A percentile compares a stretch with the other conserved stretches of the same genome.
These are phyloP conservation scores for Atherinomorus stipes DNA, from an alignment of 2,113 vertebrate genomes.

Conservation along the genomic window DNA sequence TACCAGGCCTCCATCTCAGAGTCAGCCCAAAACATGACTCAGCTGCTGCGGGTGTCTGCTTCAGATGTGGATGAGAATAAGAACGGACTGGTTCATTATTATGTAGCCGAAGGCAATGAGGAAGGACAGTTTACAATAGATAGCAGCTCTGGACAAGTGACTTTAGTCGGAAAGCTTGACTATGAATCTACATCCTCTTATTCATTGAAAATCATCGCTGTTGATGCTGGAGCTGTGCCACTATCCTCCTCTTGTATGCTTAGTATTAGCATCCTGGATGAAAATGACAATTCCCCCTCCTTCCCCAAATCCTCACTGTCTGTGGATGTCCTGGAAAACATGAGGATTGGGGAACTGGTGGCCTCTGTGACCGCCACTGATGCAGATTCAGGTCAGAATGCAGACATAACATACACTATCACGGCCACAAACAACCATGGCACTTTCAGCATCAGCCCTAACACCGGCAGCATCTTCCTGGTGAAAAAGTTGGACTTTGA, in stretches of 20 bases:
- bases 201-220: conserved; percentile 90
- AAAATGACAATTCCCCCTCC: conserved; percentile 95
- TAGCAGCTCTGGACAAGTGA: conserved; percentile 89
- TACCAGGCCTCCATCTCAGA: conserved; percentile 97
- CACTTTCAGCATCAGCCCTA: conserved; percentile 96
- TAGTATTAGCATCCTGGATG: conserved; percentile 92
- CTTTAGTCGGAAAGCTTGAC: conserved; percentile 92
- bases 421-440: conserved; percentile 93
- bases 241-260: conserved; percentile 92
- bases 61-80: conserved; percentile 94
- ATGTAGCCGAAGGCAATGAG: conserved; percentile 90
- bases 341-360: conserved; percentile 95
- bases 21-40: conserved; percentile 90
- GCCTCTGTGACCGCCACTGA: conserved; percentile 94
- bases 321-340: conserved; percentile 95
- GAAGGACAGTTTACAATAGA: conserved; percentile 92
- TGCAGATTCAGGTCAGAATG: conserved; percentile 92
- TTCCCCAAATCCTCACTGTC: conserved; percentile 91
- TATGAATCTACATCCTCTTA: conserved; percentile 92
- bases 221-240: conserved; percentile 86
- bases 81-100: conserved; percentile 92
- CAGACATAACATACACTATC: conserved; percentile 94
- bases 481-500: conserved; percentile 95
- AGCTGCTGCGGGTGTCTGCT: conserved; percentile 93
- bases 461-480: conserved; percentile 95